phyloP scores from a whole-genome alignment of 1,140 invertebrate species.

The Euwallacea similis region DNA sequence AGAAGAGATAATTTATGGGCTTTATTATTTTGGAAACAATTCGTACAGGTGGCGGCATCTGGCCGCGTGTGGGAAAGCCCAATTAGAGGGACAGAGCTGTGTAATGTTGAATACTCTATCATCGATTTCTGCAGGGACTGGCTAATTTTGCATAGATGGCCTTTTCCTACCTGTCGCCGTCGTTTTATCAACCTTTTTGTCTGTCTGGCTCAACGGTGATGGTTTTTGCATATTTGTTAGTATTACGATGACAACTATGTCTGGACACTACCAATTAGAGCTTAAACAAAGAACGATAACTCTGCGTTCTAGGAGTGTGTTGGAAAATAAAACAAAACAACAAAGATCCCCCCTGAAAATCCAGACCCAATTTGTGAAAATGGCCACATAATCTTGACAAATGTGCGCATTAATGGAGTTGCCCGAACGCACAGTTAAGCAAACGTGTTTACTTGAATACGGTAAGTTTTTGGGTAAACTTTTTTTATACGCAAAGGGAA shows the following conservation, averaged over 20 bases:
- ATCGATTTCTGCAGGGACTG: slow-evolving; percentile 12
- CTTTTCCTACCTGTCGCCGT: background rate
- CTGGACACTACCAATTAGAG: no score
- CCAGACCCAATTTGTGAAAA: slow-evolving; percentile 18
- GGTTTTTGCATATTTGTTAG: no score
- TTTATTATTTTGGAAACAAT: slow-evolving; percentile 20
- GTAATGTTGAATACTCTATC: slow-evolving; percentile 19
- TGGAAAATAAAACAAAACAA: slow-evolving; percentile 7
- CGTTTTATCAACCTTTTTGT: background rate
- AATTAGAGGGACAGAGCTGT: slow-evolving; percentile 20
- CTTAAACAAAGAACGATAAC: no score
- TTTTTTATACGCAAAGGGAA: background rate
- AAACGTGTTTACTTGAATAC: slow-evolving; percentile 13
- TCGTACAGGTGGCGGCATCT: slow-evolving; percentile 14
- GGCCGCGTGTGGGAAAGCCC: background rate
- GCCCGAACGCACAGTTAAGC: slow-evolving; percentile 7
- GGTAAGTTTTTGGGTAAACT: background rate
- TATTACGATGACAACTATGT: no score
- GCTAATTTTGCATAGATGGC: background rate
- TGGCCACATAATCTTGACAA: slow-evolving; percentile 9
- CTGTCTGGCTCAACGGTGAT: no score
- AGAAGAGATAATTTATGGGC: slow-evolving; percentile 16
- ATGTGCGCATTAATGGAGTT: slow-evolving; percentile 10
- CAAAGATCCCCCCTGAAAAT: background rate
- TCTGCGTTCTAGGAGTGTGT: no score